Evolutionary conservation across 2,113 vertebrate genomes (phyloP), one percentile per base, ranked within the genome.

Genomic region (Pardalotus punctatus): DNA sequence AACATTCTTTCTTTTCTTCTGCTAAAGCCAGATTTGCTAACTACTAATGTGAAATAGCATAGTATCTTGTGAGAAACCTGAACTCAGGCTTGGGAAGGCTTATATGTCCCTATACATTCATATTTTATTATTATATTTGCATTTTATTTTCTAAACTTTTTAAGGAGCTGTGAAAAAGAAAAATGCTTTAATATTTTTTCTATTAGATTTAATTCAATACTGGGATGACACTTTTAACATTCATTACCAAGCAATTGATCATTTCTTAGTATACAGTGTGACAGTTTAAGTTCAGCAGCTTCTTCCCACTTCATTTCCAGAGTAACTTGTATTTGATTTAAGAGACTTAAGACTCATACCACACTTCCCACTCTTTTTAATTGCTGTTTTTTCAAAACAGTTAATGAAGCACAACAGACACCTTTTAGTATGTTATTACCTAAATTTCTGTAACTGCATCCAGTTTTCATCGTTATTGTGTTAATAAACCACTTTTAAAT

Each of bases 391-490:
- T 94, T 86, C 38, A 73, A 31, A 90, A 84, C 4, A 83, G 40
- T 48, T 97, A 94, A 88, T 87, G 89, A 97, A 78, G 67, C 50
- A 69, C 70, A 92, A 43, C 25, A 94, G 96, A 77, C 12, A 60
- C 15, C 7, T 85, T 97, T 84, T 82, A 81, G 40, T 64, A 12
- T 76, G n/a, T 77, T 86, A 47, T 58, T 94, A 62, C 54, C 29
- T 85, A 76, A 66, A 89, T 88, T 89, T 91, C 64, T 84, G 14
- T n/a, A 60, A 18, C 20, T 88, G 29, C 70, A 73, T 83, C 19
- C 48, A 73, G 9, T 66, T 88, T 54, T 91, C 25, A 70, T 94
- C 60, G 42, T 35, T 57, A 14, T 31, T 73, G 8, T 83, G 56
- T 82, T 93, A 88, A 92, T 71, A 88, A 96, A 82, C 71, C 45